Base-by-base conservation (phyloP, 2,888 invertebrate species). In the Erebia palarica region DNA sequence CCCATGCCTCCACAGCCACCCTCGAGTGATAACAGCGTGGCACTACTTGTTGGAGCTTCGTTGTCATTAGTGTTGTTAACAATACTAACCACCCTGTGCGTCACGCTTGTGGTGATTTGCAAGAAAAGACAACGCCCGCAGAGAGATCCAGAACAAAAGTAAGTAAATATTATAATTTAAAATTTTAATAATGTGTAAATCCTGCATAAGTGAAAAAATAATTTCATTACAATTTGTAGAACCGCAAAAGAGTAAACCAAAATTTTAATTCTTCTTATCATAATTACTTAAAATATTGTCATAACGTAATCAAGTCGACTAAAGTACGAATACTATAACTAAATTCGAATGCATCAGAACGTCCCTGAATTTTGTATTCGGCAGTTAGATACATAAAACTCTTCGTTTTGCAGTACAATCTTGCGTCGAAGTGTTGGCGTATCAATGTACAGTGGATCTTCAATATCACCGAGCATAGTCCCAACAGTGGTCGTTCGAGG, bases 401-500 rank as follows among this genome's bases (percentile, higher is more conserved):
- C 5, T 47, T 47, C 1, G 2, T 42, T 21, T 80, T 82, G 1
- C 79, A 92, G 92, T 67, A 88, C 91, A 44, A 89, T 90, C 72
- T 75, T 89, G 42, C 81, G 92, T 14, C 79, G 92, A 74, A 92
- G 88, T 73, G 92, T 93, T 0, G 93, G 93, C 7, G 93, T 93
- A 0, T 92, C 92, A 0, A 93, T 93, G 93, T 93, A 93, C 64
- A 87, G 92, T 0, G 90, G 91, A 0, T 84, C 87, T 0, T 79
- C 88, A 0, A 74, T 88, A 4, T 79, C 85, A 0, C 83, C 86
- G 0, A 86, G 82, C 44, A 81, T 87, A 44, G 85, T 92, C 47
- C 92, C 93, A 0, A 92, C 93, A 0, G 93, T 92, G 0, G 90
- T 92, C 7, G 88, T 93, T 5, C 82, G 92, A 65, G 92, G 92